These are phyloP conservation scores for Ochotona curzoniae DNA, from an alignment of 2,113 vertebrate species.

Conservation along the genomic window DNA sequence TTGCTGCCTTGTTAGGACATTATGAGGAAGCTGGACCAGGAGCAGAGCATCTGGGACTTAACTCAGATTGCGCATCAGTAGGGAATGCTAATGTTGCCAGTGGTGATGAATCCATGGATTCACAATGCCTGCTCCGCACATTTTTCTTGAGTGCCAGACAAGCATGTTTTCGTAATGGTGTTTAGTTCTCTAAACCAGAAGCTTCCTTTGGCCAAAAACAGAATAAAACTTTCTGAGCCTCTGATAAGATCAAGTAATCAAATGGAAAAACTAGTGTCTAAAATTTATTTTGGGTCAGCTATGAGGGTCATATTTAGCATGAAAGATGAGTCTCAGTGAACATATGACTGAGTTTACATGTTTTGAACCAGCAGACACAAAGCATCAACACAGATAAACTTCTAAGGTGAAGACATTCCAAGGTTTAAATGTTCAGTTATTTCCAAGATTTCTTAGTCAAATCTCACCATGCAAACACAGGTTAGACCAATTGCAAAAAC, in stretches of 20 bases:
- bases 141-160: not conserved
- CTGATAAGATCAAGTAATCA: slow-evolving; percentile 6
- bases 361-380: not conserved
- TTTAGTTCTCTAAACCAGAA: slow-evolving; percentile 10
- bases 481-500: not conserved
- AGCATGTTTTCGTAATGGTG: not conserved
- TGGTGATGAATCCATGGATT: too few species aligned
- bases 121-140: not conserved
- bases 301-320: not conserved
- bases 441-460: not conserved
- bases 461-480: not conserved
- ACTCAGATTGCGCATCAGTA: too few species aligned
- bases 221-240: slow-evolving; percentile 18
- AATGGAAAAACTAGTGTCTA: not conserved
- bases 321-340: not conserved
- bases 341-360: not conserved
- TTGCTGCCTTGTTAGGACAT: too few species aligned
- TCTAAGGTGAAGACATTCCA: not conserved
- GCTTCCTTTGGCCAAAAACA: not conserved
- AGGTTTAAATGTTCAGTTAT: not conserved
- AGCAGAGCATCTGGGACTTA: too few species aligned
- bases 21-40: too few species aligned
- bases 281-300: not conserved
- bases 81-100: too few species aligned
- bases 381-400: not conserved